A percentile compares a stretch with the other conserved stretches of the same genome.
Evolutionary conservation across 1,140 invertebrate genomes (phyloP).

Genomic region (Coptotermes formosanus): DNA sequence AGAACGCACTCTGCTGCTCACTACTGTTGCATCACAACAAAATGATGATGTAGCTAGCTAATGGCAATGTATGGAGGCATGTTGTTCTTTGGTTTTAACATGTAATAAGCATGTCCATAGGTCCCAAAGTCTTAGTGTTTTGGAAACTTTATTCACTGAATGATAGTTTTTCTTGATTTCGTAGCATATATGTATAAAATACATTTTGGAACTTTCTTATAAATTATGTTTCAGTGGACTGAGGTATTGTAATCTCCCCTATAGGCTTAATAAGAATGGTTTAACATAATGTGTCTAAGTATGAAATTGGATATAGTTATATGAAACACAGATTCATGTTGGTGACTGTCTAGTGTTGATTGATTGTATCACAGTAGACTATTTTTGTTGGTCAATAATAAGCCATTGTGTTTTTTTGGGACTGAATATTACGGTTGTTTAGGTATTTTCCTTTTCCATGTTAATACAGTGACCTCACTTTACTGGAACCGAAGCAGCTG

Average conservation of each 20-base stretch:
- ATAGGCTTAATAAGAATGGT: not conserved
- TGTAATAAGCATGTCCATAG: not conserved
- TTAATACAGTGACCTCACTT: not conserved
- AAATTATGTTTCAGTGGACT: not conserved
- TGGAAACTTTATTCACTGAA: not conserved
- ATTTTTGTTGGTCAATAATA: not conserved
- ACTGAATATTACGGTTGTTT: not conserved
- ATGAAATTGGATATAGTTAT: not conserved
- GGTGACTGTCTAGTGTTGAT: not conserved
- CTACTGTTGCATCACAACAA: not conserved
- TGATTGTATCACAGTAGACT: not conserved
- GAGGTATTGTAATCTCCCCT: not conserved
- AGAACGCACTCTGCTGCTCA: not conserved
- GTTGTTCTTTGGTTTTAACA: not conserved
- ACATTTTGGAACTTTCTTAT: constrained; percentile 1
- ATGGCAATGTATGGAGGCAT: not conserved
- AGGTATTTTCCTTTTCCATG: not conserved
- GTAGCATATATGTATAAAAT: not conserved
- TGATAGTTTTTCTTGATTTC: not conserved
- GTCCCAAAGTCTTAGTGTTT: not conserved
- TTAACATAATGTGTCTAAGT: not conserved
- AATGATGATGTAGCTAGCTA: not conserved
- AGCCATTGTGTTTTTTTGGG: not conserved
- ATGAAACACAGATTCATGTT: not conserved
- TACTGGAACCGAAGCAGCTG: not conserved